Conservation (phyloP, 2,113 vertebrate genomes). For the Ceuthmochares aereus region DNA sequence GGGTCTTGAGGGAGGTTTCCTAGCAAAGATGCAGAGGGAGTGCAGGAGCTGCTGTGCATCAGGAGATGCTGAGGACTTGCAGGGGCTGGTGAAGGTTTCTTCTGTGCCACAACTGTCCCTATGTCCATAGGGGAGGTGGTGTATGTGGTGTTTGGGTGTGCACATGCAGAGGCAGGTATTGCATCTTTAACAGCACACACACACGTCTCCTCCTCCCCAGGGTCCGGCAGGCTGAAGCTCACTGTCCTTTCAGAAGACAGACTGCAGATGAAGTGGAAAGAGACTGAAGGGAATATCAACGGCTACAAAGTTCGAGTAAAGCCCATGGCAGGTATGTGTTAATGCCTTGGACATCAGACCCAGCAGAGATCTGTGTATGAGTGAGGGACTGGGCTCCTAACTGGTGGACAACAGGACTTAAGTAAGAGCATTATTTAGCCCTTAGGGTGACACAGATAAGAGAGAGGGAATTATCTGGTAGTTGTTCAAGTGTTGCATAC, state of each 20-base stretch:
- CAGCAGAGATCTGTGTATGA: fast-evolving
- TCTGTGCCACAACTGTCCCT: fast-evolving
- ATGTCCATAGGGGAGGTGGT: fast-evolving
- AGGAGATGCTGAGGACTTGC: neutral
- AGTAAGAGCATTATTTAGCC: neutral
- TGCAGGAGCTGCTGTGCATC: neutral
- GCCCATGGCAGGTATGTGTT: slow-evolving; percentile 86
- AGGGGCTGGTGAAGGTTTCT: neutral
- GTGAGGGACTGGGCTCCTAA: neutral
- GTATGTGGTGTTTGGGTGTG: fast-evolving
- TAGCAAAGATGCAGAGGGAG: neutral
- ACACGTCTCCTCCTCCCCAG: neutral
- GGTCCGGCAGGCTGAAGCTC: slow-evolving; percentile 83
- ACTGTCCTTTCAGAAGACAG: slow-evolving; percentile 88
- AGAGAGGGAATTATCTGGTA: neutral
- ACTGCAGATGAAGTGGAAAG: slow-evolving; percentile 95
- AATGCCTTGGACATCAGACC: fast-evolving
- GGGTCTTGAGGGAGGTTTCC: fast-evolving
- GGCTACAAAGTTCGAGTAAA: slow-evolving; percentile 91
- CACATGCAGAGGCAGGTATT: neutral
- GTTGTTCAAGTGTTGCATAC: neutral
- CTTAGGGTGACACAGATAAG: neutral
- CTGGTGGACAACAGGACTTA: neutral
- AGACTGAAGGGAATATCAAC: slow-evolving; percentile 81
- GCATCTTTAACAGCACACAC: fast-evolving